A percentile compares a stretch with the other conserved stretches of the same genome.
Conservation (phyloP, 2,113 vertebrate genomes). For the Indicator maculatus region DNA sequence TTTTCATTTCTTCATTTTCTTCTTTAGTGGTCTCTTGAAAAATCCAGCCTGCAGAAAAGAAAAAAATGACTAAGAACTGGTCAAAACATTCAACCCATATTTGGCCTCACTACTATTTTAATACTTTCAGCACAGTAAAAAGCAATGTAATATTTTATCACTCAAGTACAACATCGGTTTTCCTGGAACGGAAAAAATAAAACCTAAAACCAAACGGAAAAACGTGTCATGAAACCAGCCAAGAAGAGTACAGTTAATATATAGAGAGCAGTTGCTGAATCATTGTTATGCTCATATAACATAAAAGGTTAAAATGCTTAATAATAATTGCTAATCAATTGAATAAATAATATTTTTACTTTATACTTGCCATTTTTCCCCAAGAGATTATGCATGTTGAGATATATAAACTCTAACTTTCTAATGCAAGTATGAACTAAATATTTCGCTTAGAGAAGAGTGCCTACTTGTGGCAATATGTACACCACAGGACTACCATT, state of each 20-base stretch:
- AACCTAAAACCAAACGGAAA: not conserved
- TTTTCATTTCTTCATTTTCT: constrained; percentile 84
- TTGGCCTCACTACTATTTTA: not conserved
- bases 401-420: not conserved
- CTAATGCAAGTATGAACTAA: rapidly evolving
- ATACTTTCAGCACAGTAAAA: not conserved
- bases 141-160: not conserved
- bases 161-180: not conserved
- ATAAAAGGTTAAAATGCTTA: not conserved
- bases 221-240: not conserved
- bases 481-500: not conserved
- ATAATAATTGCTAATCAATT: not conserved
- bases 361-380: not conserved
- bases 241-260: not conserved
- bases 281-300: not conserved
- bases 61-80: not conserved
- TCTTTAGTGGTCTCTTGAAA: constrained; percentile 84
- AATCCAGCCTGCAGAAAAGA: constrained; percentile 76
- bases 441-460: constrained; percentile 15
- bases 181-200: not conserved
- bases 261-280: not conserved
- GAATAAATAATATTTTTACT: not conserved
- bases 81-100: not conserved
- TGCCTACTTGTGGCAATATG: constrained; percentile 56
- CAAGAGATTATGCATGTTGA: not conserved